These are phyloP conservation scores for Varanus komodoensis DNA, from an alignment of 2,113 vertebrate genomes.

Conservation along the genomic window DNA sequence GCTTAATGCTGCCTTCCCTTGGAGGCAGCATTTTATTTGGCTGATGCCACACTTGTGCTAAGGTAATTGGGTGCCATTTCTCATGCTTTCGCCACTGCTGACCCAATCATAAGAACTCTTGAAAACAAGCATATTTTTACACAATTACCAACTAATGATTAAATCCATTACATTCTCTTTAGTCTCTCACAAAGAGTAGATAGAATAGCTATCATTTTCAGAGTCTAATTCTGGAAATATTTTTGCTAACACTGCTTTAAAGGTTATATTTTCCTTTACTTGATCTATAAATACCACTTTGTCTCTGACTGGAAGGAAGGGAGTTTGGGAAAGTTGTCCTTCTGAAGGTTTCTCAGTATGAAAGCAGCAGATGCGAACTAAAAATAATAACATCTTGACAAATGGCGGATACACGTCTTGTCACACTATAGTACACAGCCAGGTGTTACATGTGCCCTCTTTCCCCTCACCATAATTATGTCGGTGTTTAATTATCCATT, in stretches of 20 bases:
- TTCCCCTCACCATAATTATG: background rate
- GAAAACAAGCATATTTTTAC: background rate
- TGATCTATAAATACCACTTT: background rate
- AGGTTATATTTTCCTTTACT: background rate
- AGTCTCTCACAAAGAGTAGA: background rate
- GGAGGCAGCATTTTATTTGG: background rate
- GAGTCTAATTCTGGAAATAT: background rate
- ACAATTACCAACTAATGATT: background rate
- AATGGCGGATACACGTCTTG: slow-evolving; percentile 7
- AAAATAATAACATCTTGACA: slow-evolving; percentile 29
- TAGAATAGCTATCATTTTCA: background rate
- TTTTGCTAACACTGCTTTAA: background rate
- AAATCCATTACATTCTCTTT: background rate
- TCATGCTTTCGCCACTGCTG: background rate
- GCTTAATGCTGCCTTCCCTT: background rate
- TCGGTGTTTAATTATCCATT: slow-evolving; percentile 1
- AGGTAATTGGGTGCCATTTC: background rate
- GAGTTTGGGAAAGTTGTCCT: background rate
- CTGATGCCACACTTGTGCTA: background rate
- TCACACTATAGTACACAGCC: background rate
- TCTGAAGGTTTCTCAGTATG: background rate
- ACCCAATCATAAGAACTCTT: background rate
- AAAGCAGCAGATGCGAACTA: slow-evolving; percentile 11
- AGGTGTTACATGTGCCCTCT: slow-evolving; percentile 5
- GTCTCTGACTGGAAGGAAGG: background rate